Evolutionary conservation across 2,888 invertebrate genomes (phyloP).

Genomic region (Cyaniris semiargus): DNA sequence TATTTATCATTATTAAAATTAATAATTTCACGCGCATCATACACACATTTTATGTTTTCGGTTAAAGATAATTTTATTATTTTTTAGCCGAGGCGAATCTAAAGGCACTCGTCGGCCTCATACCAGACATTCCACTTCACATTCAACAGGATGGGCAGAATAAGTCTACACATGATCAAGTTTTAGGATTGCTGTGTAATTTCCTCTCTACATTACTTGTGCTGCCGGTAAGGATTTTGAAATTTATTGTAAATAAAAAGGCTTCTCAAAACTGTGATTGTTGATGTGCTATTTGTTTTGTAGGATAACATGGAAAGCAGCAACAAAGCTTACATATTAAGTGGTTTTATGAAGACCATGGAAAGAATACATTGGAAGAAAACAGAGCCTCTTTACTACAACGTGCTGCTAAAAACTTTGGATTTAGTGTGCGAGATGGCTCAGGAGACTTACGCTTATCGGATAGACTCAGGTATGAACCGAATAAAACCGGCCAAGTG

Average conservation of each 20-base stretch:
- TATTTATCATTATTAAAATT: too few relatives aligned
- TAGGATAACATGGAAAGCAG: conserved; percentile 93
- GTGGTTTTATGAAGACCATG: conserved; percentile 89
- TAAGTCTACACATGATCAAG: conserved; percentile 85
- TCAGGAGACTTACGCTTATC: conserved; percentile 92
- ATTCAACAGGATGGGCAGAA: conserved; percentile 87
- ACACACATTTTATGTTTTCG: neutral
- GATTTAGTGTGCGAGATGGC: conserved; percentile 89
- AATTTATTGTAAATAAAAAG: neutral
- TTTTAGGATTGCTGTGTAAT: conserved; percentile 86
- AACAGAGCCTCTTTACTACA: conserved; percentile 83
- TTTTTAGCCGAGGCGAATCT: conserved; percentile 93
- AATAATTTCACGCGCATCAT: too few relatives aligned
- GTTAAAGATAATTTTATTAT: conserved; percentile 10
- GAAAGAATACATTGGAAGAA: conserved; percentile 87
- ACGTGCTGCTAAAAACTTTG: conserved; percentile 87
- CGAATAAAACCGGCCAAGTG: too few relatives aligned
- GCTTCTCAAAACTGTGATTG: neutral
- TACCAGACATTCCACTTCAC: conserved; percentile 87
- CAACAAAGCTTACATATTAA: conserved; percentile 89
- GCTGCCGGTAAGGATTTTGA: conserved; percentile 84
- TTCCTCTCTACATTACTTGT: conserved; percentile 91
- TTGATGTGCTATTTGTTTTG: conserved; percentile 41
- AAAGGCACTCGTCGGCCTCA: conserved; percentile 90
- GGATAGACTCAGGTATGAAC: conserved; percentile 86